Percentiles rank a stretch among this genome's conserved stretches.
Evolutionary conservation across 2,113 vertebrate species (phyloP).

Genomic region (Brevimyrus niger): DNA sequence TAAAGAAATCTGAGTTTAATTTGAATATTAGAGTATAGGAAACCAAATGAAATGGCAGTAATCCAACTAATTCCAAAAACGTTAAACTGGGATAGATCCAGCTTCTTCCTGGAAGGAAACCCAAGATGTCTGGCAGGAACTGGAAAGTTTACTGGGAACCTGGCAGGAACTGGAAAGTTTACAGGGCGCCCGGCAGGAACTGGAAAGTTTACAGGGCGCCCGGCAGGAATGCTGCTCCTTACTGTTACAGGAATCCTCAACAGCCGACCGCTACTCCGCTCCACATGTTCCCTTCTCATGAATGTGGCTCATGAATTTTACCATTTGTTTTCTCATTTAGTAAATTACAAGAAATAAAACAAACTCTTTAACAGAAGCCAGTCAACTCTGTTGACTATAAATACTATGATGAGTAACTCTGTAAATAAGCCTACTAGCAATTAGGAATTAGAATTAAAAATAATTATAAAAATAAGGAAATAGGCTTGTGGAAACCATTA

Average conservation of each 20-base stretch:
- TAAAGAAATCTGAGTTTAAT: constrained; percentile 38
- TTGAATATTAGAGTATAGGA: constrained; percentile 43
- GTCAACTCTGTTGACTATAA: background rate
- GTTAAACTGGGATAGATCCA: constrained; percentile 46
- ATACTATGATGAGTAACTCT: background rate
- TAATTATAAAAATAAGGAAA: background rate
- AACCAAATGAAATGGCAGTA: constrained; percentile 35
- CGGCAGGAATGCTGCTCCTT: background rate
- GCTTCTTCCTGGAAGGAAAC: constrained; percentile 42
- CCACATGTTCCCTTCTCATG: background rate
- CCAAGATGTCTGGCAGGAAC: constrained; percentile 39
- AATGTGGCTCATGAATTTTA: background rate
- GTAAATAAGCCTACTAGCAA: background rate
- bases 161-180: constrained; percentile 23
- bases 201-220: constrained; percentile 1
- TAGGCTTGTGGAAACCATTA: background rate
- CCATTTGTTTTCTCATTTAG: background rate
- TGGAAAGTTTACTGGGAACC: background rate
- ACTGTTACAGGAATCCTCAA: background rate
- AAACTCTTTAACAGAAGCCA: background rate
- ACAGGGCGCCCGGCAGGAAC: constrained; percentile 19
- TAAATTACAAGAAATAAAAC: background rate
- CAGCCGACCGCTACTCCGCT: background rate
- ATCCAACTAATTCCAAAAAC: constrained; percentile 40
- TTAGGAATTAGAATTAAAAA: background rate